phyloP scores from a whole-genome alignment of 2,888 invertebrate species.

The Cerastis rubricosa region DNA sequence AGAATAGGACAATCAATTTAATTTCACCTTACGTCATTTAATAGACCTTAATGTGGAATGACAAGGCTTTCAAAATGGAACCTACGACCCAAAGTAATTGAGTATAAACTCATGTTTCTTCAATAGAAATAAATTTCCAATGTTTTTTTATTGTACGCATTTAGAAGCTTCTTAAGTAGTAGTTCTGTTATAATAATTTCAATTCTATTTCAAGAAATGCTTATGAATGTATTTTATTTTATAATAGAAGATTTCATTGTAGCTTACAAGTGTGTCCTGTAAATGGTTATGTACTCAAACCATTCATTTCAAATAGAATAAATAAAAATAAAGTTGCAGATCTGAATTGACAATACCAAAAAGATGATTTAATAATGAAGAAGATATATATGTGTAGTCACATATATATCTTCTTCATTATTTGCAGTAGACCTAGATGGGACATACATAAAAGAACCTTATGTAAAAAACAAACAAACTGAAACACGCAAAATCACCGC shows the following conservation, averaged over 20 bases:
- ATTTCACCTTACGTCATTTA: constrained; percentile 1
- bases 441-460: not conserved
- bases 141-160: not conserved
- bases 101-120: not conserved
- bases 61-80: constrained; percentile 22
- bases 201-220: not conserved
- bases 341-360: not conserved
- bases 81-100: constrained; percentile 4
- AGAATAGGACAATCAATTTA: not conserved
- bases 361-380: too few species aligned
- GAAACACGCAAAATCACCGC: constrained; percentile 1
- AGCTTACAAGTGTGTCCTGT: not conserved
- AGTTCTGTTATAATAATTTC: not conserved
- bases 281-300: not conserved
- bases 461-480: not conserved
- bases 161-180: not conserved
- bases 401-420: too few species aligned
- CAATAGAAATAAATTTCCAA: constrained; percentile 4
- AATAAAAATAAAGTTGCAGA: too few species aligned
- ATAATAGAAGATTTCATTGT: too few species aligned
- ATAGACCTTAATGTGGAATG: constrained; percentile 6
- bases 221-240: not conserved
- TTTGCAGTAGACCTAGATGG: not conserved
- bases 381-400: too few species aligned
- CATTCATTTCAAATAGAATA: too few species aligned